phyloP scores from a whole-genome alignment of 2,113 vertebrate species.

The Collichthys lucidus region DNA sequence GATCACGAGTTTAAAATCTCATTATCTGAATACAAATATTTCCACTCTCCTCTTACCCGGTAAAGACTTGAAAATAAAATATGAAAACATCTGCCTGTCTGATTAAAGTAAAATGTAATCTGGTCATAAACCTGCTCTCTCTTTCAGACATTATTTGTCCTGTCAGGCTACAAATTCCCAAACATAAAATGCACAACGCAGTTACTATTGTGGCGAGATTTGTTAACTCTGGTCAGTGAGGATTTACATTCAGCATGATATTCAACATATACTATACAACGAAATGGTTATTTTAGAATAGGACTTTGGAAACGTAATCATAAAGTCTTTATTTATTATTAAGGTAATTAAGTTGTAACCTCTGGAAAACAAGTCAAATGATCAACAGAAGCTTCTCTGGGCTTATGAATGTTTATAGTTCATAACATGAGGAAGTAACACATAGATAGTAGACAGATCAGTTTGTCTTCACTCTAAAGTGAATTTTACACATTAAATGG shows the following conservation, averaged over 20 bases:
- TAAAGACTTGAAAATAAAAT: constrained; percentile 7
- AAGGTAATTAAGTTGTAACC: background rate
- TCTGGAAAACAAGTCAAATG: background rate
- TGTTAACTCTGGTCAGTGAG: background rate
- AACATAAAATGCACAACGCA: background rate
- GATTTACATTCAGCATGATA: background rate
- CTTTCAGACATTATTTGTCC: background rate
- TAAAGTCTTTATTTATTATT: constrained; percentile 1
- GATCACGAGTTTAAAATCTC: constrained; percentile 9
- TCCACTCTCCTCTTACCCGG: rapidly evolving
- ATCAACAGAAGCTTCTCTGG: background rate
- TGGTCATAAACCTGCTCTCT: background rate
- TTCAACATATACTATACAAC: background rate
- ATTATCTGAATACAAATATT: constrained; percentile 9
- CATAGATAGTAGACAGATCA: background rate
- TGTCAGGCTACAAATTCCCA: background rate
- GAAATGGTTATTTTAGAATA: constrained; percentile 13
- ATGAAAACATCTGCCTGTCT: constrained; percentile 4
- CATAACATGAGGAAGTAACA: background rate
- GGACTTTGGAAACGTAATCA: background rate
- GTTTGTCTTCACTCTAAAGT: background rate
- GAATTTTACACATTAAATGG: background rate
- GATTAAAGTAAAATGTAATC: background rate
- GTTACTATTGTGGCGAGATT: constrained; percentile 13
- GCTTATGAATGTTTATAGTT: background rate